Evolutionary conservation across 2,113 vertebrate genomes (phyloP), one percentile per base, ranked within the genome.

Genomic region (Anser cygnoides): DNA sequence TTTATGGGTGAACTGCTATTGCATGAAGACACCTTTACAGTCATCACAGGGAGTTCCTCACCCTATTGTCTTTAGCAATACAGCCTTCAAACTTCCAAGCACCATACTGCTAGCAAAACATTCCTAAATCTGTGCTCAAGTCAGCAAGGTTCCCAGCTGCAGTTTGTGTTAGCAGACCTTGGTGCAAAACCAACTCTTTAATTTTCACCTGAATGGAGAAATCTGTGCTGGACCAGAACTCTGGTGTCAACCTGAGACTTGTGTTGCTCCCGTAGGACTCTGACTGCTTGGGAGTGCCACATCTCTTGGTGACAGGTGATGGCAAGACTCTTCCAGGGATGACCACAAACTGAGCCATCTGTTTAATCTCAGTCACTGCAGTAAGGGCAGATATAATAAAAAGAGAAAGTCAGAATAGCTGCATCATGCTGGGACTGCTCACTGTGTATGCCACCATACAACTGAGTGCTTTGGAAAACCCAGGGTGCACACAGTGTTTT

Each of bases 271-370:
- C 35, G 25, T 22, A 39, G 58, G n/a, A 63, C 29, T 63, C 31
- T 37, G 26, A 33, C 21, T 84, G 39, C 10, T 35, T 57, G 58
- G 49, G 62, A 57, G 63, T 79, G 14, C 31, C 61, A 37, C 7
- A 21, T 35, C 18, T 23, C 16, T 54, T 59, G 11, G 33, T 65
- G 43, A 14, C 29, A 77, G 37, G 26, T 3, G 1, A 6, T 13
- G 80, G 6, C 33, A 78, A 52, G 15, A 25, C n/a, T 67, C n/a
- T 81, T 78, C 23, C 25, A 46, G 55, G 37, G 31, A 44, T 31
- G 54, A 10, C 4, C 13, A 26, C 0, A 0, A 2, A 8, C 33
- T 65, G 49, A 77, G 15, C 13, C 25, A 33, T 78, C 19, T 68
- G 29, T 33, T 61, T 75, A 23, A 78, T 72, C 15, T 37, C 29